These are phyloP conservation scores for Erannis defoliaria DNA, from an alignment of 2,888 invertebrate genomes.

Conservation along the genomic window DNA sequence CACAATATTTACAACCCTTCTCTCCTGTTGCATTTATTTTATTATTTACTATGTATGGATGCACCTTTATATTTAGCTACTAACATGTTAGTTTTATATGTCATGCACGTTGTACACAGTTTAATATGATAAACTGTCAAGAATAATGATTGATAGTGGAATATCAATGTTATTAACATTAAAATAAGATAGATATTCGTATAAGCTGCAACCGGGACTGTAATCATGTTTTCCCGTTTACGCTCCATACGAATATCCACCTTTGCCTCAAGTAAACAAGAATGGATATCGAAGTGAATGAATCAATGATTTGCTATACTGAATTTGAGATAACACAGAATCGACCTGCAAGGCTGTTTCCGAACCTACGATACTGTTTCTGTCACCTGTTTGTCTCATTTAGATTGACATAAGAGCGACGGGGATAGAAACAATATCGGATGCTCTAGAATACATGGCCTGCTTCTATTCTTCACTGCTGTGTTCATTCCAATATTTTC, in stretches of 20 bases:
- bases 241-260: neutral
- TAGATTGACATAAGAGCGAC: no score
- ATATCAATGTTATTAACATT: neutral
- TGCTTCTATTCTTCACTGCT: neutral
- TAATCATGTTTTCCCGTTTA: no score
- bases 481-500: constrained; percentile 30
- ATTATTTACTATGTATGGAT: constrained; percentile 32
- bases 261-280: neutral
- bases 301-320: neutral
- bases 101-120: neutral
- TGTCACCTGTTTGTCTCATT: no score
- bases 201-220: no score
- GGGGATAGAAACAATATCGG: no score
- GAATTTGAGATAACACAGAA: neutral
- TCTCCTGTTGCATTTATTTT: constrained; percentile 57
- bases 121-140: neutral
- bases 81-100: constrained; percentile 28
- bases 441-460: neutral
- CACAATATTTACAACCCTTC: constrained; percentile 14
- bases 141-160: neutral
- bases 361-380: no score
- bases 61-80: constrained; percentile 33
- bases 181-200: neutral
- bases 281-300: neutral
- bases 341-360: no score